Percentiles rank a stretch among this genome's conserved stretches.
Conservation (phyloP, 2,797 vertebrate species). For the Eutrigla gurnardus region DNA sequence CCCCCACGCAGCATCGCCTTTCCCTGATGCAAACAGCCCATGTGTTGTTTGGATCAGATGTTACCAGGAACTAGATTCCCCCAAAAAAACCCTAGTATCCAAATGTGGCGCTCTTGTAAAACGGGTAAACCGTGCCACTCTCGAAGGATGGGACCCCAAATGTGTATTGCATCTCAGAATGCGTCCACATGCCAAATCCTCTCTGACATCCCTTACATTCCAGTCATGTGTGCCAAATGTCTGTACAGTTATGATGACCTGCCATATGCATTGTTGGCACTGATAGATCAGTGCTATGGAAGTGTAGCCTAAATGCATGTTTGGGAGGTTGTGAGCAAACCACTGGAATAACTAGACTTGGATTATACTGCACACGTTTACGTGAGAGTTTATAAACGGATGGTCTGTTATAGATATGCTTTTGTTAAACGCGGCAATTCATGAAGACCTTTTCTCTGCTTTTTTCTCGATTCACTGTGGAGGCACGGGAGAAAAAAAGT, state of each 20-base stretch:
- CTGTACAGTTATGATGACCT: background rate
- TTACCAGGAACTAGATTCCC: slow-evolving; percentile 69
- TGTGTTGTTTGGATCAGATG: slow-evolving; percentile 73
- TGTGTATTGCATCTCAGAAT: slow-evolving; percentile 22
- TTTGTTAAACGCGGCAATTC: background rate
- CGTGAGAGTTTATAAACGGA: background rate
- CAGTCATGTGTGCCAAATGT: slow-evolving; percentile 1
- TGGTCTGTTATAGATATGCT: background rate
- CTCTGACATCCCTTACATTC: slow-evolving; percentile 23
- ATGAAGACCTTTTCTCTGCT: background rate
- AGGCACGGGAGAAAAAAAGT: background rate
- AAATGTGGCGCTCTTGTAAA: slow-evolving; percentile 52
- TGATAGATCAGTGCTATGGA: background rate
- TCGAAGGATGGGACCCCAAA: slow-evolving; percentile 31
- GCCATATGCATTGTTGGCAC: slow-evolving; percentile 3
- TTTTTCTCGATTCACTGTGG: background rate
- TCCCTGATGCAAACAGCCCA: slow-evolving; percentile 71
- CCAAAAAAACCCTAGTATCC: slow-evolving; percentile 39
- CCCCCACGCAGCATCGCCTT: slow-evolving; percentile 58
- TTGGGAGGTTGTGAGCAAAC: background rate
- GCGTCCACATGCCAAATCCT: slow-evolving; percentile 3
- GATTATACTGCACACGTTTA: background rate
- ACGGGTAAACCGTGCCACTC: slow-evolving; percentile 16
- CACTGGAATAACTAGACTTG: background rate
- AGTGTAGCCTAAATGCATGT: background rate